phyloP scores from a whole-genome alignment of 1,140 invertebrate species.

The Leptinotarsa undecemlineata region DNA sequence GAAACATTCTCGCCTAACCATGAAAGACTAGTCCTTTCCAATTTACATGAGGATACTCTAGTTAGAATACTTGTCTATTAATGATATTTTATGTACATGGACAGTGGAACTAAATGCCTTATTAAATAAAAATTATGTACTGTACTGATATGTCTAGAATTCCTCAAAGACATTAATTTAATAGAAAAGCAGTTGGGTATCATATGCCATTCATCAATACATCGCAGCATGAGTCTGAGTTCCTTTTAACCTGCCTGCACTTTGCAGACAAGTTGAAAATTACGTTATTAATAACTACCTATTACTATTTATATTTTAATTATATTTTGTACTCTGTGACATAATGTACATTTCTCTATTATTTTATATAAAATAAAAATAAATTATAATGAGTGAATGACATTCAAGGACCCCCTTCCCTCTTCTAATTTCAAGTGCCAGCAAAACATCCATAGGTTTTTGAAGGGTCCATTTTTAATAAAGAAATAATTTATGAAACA shows the following conservation, averaged over 20 bases:
- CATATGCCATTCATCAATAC: slow-evolving; percentile 18
- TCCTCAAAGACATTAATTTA: slow-evolving; percentile 22
- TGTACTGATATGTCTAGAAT: slow-evolving; percentile 27
- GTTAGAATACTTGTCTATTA: slow-evolving; percentile 28
- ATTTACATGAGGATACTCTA: slow-evolving; percentile 23
- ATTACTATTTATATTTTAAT: slow-evolving; percentile 53
- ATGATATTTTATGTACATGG: slow-evolving; percentile 22
- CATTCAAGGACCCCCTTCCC: not conserved
- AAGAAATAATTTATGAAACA: no score
- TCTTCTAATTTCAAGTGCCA: not conserved
- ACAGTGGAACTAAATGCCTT: slow-evolving; percentile 23
- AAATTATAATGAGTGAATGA: slow-evolving; percentile 29
- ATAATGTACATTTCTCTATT: slow-evolving; percentile 53
- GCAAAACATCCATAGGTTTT: no score
- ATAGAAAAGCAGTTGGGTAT: slow-evolving; percentile 7
- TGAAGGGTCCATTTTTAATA: no score
- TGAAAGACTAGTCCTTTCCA: slow-evolving; percentile 13
- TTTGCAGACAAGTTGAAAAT: slow-evolving; percentile 42
- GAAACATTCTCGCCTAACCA: slow-evolving; percentile 12
- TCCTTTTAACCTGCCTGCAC: slow-evolving; percentile 44
- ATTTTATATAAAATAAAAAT: slow-evolving; percentile 54
- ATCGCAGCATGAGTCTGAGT: slow-evolving; percentile 35
- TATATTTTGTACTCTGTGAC: slow-evolving; percentile 52
- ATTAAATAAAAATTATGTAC: slow-evolving; percentile 18
- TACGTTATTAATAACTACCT: slow-evolving; percentile 43